Conservation (phyloP, 2,797 vertebrate species). For the Falco biarmicus region DNA sequence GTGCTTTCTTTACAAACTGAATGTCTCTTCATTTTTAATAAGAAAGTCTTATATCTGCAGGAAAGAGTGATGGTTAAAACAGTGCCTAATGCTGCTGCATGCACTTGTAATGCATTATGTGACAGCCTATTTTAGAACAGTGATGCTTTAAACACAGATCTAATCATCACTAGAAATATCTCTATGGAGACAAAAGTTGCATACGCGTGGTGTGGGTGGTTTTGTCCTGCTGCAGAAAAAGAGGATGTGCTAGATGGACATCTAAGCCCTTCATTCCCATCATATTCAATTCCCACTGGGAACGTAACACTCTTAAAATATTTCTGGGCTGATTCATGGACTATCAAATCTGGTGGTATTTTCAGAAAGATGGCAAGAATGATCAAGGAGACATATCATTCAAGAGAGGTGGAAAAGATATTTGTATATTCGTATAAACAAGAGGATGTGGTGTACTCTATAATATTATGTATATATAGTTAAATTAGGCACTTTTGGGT, state of each 20-base stretch:
- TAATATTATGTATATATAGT: not conserved
- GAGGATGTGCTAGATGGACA: not conserved
- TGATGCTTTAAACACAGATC: not conserved
- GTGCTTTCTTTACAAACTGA: rapidly evolving
- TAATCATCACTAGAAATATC: not conserved
- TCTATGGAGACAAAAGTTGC: slow-evolving; percentile 2
- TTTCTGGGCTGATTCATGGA: not conserved
- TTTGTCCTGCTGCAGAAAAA: not conserved
- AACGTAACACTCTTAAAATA: not conserved
- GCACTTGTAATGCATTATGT: not conserved
- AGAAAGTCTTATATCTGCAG: not conserved
- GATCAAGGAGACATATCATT: not conserved
- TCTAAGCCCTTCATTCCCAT: not conserved
- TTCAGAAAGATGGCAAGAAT: not conserved
- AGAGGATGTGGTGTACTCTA: not conserved
- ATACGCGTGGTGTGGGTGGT: not conserved
- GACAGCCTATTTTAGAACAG: not conserved
- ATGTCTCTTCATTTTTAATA: not conserved
- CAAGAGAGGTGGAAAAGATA: not conserved
- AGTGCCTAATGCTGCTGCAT: not conserved
- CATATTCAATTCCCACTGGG: not conserved
- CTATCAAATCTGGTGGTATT: not conserved
- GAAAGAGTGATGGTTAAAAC: not conserved
- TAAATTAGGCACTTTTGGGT: not conserved
- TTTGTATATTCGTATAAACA: not conserved